These are phyloP conservation scores for Oreotragus oreotragus DNA, from an alignment of 2,113 vertebrate genomes.

Conservation along the genomic window DNA sequence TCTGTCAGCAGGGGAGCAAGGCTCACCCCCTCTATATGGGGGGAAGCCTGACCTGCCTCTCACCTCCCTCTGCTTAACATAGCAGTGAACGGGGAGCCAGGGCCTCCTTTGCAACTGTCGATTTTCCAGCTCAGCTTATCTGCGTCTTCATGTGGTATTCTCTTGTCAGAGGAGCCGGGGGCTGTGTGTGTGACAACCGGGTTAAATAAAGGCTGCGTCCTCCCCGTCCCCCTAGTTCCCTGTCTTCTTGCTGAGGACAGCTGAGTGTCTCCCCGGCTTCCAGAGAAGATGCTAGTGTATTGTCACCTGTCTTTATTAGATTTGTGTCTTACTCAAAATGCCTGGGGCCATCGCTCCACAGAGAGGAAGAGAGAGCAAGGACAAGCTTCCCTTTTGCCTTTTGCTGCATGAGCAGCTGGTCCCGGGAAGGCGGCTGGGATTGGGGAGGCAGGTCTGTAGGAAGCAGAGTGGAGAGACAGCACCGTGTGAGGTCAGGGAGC, in stretches of 20 bases:
- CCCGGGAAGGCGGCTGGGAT: neutral
- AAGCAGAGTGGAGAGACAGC: neutral
- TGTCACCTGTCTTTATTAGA: slow-evolving; percentile 74
- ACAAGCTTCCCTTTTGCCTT: neutral
- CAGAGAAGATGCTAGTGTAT: slow-evolving; percentile 59
- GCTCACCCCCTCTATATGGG: neutral
- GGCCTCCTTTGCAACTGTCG: slow-evolving; percentile 45
- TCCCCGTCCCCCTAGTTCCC: neutral
- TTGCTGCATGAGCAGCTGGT: neutral
- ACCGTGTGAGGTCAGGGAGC: too few species aligned
- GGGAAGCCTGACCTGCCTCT: neutral
- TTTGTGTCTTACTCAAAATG: slow-evolving; percentile 75
- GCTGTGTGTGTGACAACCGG: slow-evolving; percentile 68
- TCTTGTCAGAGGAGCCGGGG: slow-evolving; percentile 49
- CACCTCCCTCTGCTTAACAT: neutral
- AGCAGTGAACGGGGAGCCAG: neutral
- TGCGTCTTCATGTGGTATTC: slow-evolving; percentile 63
- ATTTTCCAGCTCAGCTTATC: slow-evolving; percentile 78
- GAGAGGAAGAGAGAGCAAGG: neutral
- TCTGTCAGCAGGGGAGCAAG: neutral
- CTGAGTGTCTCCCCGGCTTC: neutral
- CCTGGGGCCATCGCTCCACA: slow-evolving; percentile 36
- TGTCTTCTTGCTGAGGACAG: neutral
- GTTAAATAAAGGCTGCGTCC: slow-evolving; percentile 60
- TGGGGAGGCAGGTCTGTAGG: neutral